Base-by-base conservation (phyloP, 2,888 invertebrate genomes). In the Deilephila elpenor region DNA sequence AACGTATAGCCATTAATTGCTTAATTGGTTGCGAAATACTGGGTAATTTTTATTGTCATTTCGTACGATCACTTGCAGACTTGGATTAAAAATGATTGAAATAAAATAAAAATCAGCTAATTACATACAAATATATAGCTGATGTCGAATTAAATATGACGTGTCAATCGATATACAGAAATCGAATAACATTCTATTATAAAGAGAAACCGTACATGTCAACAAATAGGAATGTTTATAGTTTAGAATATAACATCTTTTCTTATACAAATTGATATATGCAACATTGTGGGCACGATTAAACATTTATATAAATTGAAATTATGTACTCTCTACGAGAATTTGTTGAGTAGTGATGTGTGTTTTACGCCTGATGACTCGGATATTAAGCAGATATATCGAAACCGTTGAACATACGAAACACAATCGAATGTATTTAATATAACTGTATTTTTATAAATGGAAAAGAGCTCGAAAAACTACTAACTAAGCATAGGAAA, bases 331-430 rank as follows among this genome's bases (percentile, higher is more conserved):
- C 64, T 64, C 64, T 67, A 67, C 67, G 67, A 67, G 67, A 67
- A 51, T 44, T 51, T 67, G n/a, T 44, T 67, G 73, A 70, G 53
- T 77, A 75, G 73, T 71, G 67, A 73, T 74, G 74, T 71, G 19
- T 75, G 72, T 70, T 78, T 81, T 81, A 83, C 83, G 81, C n/a
- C 80, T 17, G n/a, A 70, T 62, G 53, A 62, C 20, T 53, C 61
- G 56, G 62, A 44, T 73, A 62, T 62, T 62, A 62, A 3, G 34
- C 62, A 34, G 34, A 62, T 67, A 25, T 29, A 20, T 67, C 25
- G 67, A 51, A 67, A 67, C 67, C 44, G n/a, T 64, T 64, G n/a
- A 64, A 17, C 17, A 25, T 25, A 29, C 25, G 25, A 8, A 67
- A 17, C 25, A 44, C 25, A 44, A 51, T 67, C 25, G 19, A 56